Conservation (phyloP, 2,888 invertebrate genomes). For the Phania funesta region DNA sequence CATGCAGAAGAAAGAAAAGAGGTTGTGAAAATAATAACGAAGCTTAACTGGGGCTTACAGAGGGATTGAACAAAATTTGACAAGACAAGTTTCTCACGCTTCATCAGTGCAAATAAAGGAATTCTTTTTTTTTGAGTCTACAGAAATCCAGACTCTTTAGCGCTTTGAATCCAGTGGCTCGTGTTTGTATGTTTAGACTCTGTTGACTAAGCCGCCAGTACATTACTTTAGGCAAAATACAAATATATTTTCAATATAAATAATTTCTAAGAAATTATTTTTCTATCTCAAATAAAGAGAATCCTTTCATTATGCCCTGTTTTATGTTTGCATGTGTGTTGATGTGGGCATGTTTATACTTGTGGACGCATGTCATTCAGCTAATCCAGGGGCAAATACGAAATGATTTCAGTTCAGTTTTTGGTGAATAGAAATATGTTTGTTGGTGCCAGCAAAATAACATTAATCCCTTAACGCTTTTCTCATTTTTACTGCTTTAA, state of each 20-base stretch:
- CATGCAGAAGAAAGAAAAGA: not conserved
- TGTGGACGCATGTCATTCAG: slow-evolving; percentile 65
- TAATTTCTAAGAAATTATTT: too few relatives aligned
- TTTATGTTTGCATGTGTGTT: slow-evolving; percentile 30
- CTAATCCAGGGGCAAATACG: slow-evolving; percentile 66
- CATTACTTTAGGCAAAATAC: slow-evolving; percentile 58
- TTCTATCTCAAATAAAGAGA: slow-evolving; percentile 5
- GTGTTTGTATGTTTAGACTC: slow-evolving; percentile 42
- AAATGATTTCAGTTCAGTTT: slow-evolving; percentile 57
- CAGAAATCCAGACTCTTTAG: not conserved
- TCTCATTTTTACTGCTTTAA: not conserved
- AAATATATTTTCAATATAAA: slow-evolving; percentile 61
- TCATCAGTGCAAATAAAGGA: slow-evolving; percentile 43
- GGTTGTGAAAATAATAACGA: slow-evolving; percentile 26
- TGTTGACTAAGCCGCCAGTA: slow-evolving; percentile 24
- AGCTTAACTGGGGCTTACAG: slow-evolving; percentile 48
- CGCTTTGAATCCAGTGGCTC: slow-evolving; percentile 3
- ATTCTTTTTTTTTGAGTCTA: slow-evolving; percentile 36
- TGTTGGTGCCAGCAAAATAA: slow-evolving; percentile 55
- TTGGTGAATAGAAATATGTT: slow-evolving; percentile 38
- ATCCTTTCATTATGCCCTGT: slow-evolving; percentile 23
- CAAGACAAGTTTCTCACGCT: slow-evolving; percentile 59
- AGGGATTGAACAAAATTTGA: slow-evolving; percentile 8
- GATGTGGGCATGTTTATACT: slow-evolving; percentile 57
- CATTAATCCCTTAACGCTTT: slow-evolving; percentile 63